phyloP scores from a whole-genome alignment of 2,888 invertebrate species.

The Stenodera caucasica region DNA sequence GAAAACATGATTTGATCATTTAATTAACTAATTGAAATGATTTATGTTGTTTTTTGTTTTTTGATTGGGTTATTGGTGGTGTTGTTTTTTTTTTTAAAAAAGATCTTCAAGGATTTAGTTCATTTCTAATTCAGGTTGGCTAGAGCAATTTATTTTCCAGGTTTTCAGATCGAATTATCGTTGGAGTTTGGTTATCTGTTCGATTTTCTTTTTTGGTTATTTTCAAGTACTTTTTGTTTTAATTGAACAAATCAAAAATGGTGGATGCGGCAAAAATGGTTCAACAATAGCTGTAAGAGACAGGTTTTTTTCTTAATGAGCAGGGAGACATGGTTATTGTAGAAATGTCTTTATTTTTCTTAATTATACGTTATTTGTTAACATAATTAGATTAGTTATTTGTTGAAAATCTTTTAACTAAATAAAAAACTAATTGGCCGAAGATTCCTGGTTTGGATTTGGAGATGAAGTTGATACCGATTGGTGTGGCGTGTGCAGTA shows the following conservation, averaged over 20 bases:
- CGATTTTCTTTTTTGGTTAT: constrained; percentile 64
- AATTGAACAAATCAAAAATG: constrained; percentile 71
- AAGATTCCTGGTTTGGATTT: constrained; percentile 76
- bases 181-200: constrained; percentile 49
- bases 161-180: constrained; percentile 56
- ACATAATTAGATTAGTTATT: background rate
- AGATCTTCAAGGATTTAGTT: constrained; percentile 12
- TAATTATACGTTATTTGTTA: background rate
- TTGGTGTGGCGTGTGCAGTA: constrained; percentile 74
- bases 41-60: background rate
- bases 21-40: background rate
- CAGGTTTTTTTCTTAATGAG: no score
- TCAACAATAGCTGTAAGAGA: constrained; percentile 91
- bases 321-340: background rate
- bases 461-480: constrained; percentile 75
- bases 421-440: constrained; percentile 5
- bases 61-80: background rate
- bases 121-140: constrained; percentile 30
- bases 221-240: constrained; percentile 68
- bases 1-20: no score
- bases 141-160: constrained; percentile 45
- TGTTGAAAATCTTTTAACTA: background rate
- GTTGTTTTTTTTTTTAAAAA: constrained; percentile 7
- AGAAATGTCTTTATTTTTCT: background rate
- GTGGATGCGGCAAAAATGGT: constrained; percentile 95